Evolutionary conservation across 2,797 vertebrate genomes (phyloP).

Genomic region (Neosilurus mollespiculum): DNA sequence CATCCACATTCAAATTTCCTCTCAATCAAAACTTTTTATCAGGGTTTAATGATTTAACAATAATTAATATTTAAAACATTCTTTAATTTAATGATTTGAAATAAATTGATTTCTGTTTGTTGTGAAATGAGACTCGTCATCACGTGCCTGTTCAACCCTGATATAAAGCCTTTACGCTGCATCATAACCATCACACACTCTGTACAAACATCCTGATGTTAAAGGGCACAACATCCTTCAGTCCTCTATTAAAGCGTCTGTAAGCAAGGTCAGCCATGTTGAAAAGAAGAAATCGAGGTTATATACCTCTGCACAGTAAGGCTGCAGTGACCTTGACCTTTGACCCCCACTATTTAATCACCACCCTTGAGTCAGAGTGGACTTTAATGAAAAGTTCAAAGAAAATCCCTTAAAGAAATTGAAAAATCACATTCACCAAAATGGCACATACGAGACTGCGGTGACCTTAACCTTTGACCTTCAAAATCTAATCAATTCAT

Average conservation of each 20-base stretch:
- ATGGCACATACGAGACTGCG: too few relatives aligned
- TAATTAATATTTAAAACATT: neutral
- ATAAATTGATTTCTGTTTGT: too few relatives aligned
- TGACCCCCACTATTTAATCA: too few relatives aligned
- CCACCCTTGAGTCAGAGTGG: too few relatives aligned
- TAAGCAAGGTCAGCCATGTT: neutral
- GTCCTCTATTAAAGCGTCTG: constrained; percentile 12
- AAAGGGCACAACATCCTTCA: neutral
- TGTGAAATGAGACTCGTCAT: neutral
- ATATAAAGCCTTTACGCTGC: neutral
- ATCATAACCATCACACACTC: neutral
- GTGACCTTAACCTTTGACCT: too few relatives aligned
- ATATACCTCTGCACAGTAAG: too few relatives aligned
- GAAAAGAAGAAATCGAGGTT: neutral
- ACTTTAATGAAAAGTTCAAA: too few relatives aligned
- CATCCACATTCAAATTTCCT: neutral
- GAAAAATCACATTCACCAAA: too few relatives aligned
- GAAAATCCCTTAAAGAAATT: too few relatives aligned
- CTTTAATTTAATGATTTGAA: too few relatives aligned
- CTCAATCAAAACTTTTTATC: neutral
- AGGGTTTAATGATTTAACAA: neutral
- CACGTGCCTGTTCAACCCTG: neutral
- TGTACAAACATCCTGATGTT: neutral
- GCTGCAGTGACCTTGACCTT: too few relatives aligned
- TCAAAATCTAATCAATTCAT: too few relatives aligned